Conservation (phyloP, 2,113 vertebrate species). For the Empidonax traillii region DNA sequence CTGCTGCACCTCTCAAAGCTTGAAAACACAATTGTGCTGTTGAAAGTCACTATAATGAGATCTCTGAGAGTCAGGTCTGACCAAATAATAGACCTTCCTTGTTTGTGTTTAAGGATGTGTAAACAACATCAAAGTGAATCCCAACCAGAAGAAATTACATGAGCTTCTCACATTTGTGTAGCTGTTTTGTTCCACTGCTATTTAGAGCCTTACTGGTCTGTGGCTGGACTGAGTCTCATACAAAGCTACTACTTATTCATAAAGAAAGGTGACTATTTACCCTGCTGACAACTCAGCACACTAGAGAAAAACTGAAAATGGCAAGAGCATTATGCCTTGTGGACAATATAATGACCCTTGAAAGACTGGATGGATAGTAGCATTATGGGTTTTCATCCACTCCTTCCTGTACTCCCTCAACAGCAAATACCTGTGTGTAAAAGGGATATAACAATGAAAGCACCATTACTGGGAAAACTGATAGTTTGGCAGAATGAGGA, state of each 20-base stretch:
- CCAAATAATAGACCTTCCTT: conserved; percentile 52
- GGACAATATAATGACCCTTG: not conserved
- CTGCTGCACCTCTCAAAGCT: not conserved
- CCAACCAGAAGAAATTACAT: conserved; percentile 18
- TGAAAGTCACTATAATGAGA: conserved; percentile 33
- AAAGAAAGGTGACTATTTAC: conserved; percentile 22
- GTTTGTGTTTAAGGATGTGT: conserved; percentile 25
- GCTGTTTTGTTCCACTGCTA: not conserved
- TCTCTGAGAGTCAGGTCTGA: conserved; percentile 25
- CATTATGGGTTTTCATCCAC: not conserved
- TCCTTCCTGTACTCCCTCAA: not conserved
- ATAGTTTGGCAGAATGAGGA: not conserved
- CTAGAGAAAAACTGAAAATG: not conserved
- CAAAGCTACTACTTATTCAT: not conserved
- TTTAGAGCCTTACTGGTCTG: not conserved
- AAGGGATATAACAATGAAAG: not conserved
- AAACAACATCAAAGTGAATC: conserved; percentile 52
- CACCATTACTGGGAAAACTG: not conserved
- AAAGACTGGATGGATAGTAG: not conserved
- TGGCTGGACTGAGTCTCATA: not conserved
- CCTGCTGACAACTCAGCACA: not conserved
- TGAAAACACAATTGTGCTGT: not conserved
- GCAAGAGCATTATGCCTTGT: not conserved
- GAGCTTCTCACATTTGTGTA: not conserved
- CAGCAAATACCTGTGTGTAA: not conserved